A percentile compares a stretch with the other conserved stretches of the same genome.
Evolutionary conservation across 2,888 invertebrate genomes (phyloP).

Genomic region (Lissonota sp.): DNA sequence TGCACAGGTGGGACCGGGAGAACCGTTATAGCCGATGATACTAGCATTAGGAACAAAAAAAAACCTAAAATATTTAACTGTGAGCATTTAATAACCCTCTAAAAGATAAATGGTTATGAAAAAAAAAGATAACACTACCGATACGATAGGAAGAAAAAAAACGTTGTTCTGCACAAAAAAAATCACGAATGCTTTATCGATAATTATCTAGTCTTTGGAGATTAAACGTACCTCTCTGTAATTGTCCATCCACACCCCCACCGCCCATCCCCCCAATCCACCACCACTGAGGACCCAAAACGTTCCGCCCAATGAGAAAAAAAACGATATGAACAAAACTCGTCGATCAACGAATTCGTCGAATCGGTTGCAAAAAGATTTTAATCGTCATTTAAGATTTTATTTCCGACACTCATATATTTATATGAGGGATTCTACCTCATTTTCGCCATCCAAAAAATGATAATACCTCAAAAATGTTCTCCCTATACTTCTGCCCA

Average conservation of each 20-base stretch:
- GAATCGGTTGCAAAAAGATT: slow-evolving; percentile 50
- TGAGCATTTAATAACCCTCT: slow-evolving; percentile 79
- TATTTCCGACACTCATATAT: too few species aligned
- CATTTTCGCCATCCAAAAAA: too few species aligned
- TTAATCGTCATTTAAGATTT: too few species aligned
- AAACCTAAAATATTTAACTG: slow-evolving; percentile 77
- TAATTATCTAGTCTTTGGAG: slow-evolving; percentile 76
- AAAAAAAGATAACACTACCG: slow-evolving; percentile 73
- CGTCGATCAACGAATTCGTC: slow-evolving; percentile 38
- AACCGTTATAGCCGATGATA: slow-evolving; percentile 59
- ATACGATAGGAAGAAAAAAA: slow-evolving; percentile 73
- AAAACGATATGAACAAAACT: slow-evolving; percentile 29
- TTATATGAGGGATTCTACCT: too few species aligned
- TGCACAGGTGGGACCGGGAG: slow-evolving; percentile 33
- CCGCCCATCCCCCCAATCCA: slow-evolving; percentile 40
- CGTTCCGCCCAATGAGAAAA: slow-evolving; percentile 43
- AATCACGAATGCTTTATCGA: slow-evolving; percentile 78
- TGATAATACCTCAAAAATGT: too few species aligned
- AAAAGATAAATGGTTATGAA: slow-evolving; percentile 61
- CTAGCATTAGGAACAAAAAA: slow-evolving; percentile 61
- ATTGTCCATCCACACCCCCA: slow-evolving; percentile 60
- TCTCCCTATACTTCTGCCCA: too few species aligned
- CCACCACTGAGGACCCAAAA: too few species aligned
- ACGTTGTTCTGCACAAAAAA: slow-evolving; percentile 79
- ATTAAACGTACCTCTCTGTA: slow-evolving; percentile 63